Base-by-base conservation (phyloP, 2,888 invertebrate genomes). In the Ametastegia equiseti region DNA sequence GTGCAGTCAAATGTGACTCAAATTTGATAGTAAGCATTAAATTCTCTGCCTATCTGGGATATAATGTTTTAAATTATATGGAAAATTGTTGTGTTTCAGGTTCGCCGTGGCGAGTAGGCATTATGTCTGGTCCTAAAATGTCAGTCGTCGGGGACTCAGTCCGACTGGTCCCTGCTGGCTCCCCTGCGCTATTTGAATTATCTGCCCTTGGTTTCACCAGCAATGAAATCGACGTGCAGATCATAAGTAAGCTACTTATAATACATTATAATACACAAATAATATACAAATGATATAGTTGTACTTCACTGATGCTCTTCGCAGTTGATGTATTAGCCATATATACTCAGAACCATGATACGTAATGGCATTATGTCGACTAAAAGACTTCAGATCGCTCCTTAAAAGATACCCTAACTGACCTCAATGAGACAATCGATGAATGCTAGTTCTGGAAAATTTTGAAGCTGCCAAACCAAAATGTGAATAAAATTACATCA, bases 41-140 rank as follows among this genome's bases (percentile, higher is more conserved):
- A 3, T 30, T 23, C 5, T 15, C 13, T 30, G 11, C 30, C 5
- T 30, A 30, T 30, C 13, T 60, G 30, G 60, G 13, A 30, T 1
- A 60, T 30, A 27, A 30, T 3, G 30, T 60, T 3, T 27, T 19
- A 23, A 65, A 19, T 7, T 11, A 39, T 36, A 39, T 67, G 65
- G 3, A 15, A n/a, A 78, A 39, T 54, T 33, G 81, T 81, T 81
- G 71, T 86, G 83, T 92, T 93, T 80, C 93, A 97, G 97, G 98
- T 88, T 98, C 98, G 93, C 98, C 98, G 93, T 98, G 98, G 98
- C 95, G 95, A 93, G 97, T 98, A 90, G 95, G 96, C 93, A 97
- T 98, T 92, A 96, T 97, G 96, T 95, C 96, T 89, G 94, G 94
- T 90, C 94, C 94, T 85, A 95, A 95, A 89, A 93, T 95, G 93